Conservation (phyloP, 2,113 vertebrate genomes). For the Aspidoscelis tigris region DNA sequence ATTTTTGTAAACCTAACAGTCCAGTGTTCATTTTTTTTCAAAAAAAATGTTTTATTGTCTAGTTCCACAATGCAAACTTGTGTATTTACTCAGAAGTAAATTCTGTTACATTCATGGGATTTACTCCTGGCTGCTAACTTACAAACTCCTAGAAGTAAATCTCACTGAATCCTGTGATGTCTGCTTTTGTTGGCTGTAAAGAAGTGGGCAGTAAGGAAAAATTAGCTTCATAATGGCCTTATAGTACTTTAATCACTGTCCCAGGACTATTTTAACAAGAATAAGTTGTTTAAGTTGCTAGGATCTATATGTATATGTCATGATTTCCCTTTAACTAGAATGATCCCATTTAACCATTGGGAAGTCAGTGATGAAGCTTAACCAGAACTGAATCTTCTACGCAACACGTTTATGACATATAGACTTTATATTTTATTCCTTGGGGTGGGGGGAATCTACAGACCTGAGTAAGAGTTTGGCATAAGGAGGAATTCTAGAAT, state of each 20-base stretch:
- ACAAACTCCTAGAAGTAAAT: neutral
- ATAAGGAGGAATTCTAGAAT: conserved; percentile 1
- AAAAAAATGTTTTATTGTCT: conserved; percentile 3
- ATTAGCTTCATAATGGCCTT: conserved; percentile 26
- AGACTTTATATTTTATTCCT: conserved; percentile 1
- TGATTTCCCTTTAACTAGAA: conserved; percentile 26
- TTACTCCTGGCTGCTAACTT: neutral
- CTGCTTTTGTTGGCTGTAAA: neutral
- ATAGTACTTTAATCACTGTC: neutral
- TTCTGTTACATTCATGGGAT: neutral
- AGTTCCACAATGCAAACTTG: neutral
- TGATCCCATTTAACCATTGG: neutral
- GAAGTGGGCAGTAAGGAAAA: neutral
- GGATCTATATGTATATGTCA: conserved; percentile 1
- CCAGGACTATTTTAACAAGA: neutral
- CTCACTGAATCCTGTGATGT: neutral
- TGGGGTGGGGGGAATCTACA: conserved; percentile 28
- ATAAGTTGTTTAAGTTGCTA: conserved; percentile 12
- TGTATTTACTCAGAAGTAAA: neutral
- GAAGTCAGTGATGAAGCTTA: conserved; percentile 2
- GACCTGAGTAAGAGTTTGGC: conserved; percentile 19
- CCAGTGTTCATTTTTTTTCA: conserved; percentile 36
- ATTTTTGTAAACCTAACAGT: neutral
- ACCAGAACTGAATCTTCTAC: neutral
- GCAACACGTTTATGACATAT: neutral